Evolutionary conservation across 1,140 invertebrate species (phyloP), one percentile per base, ranked within the genome.

Genomic region (Aphelenchoides avenae): DNA sequence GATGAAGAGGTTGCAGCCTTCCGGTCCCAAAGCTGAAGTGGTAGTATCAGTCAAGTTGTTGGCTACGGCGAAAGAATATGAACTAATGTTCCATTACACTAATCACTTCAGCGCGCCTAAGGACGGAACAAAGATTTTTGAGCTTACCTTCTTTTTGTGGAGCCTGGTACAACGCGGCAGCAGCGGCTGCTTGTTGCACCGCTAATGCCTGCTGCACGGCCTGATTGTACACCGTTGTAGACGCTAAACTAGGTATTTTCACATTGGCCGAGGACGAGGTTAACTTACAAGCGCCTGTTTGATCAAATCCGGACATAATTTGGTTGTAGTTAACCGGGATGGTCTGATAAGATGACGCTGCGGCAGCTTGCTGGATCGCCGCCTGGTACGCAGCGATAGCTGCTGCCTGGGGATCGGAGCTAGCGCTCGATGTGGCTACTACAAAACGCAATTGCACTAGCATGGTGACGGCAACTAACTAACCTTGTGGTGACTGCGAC

Each of bases 1-100:
- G 81, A 99, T 98, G 85, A 99, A 99, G 61, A 99, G 85, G 81
- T 99, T 99, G 84, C 93, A 98, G 78, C 94, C 94, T 83, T 98
- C 94, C 64, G 94, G 94, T 40, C 70, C 68, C 31, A 67, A 68
- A 39, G 71, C 68, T 71, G 22, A 30, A 5, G 48, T 26, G 22
- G 37, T 22, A n/a, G n/a, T n/a, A n/a, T n/a, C n/a, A 11, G 55
- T 41, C 36, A 36, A n/a, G n/a, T n/a, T n/a, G n/a, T n/a, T n/a
- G n/a, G n/a, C n/a, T n/a, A n/a, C n/a, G n/a, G n/a, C n/a, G n/a
- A n/a, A n/a, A n/a, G n/a, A n/a, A n/a, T n/a, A n/a, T n/a, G n/a
- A n/a, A n/a, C n/a, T n/a, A n/a, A n/a, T n/a, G n/a, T n/a, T 39
- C 11, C 34, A 18, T 13, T 36, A 18, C 34, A 36, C 13, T 36